Conservation (phyloP, 2,888 invertebrate species). For the Cephus pygmeus region DNA sequence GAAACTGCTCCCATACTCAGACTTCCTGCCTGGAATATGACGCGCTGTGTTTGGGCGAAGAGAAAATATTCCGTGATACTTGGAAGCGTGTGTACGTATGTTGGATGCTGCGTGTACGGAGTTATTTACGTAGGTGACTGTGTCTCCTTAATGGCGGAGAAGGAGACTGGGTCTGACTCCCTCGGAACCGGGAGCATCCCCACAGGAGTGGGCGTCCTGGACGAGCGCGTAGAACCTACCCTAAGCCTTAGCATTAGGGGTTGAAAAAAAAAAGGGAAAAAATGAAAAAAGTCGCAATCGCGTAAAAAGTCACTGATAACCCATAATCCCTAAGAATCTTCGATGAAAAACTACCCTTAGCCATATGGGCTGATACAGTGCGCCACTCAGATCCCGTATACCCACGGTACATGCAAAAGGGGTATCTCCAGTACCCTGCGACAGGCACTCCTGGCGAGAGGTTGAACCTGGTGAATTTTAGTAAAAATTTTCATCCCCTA, state of each 20-base stretch:
- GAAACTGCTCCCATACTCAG: slow-evolving; percentile 20
- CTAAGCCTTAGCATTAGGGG: neutral
- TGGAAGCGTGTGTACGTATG: neutral
- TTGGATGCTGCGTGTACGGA: neutral
- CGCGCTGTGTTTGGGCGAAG: neutral
- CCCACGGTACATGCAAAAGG: neutral
- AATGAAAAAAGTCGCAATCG: neutral
- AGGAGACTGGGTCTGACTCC: neutral
- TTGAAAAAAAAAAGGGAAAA: neutral
- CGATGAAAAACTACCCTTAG: neutral
- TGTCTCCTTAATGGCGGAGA: neutral
- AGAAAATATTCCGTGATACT: neutral
- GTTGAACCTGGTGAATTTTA: neutral
- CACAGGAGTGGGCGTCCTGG: neutral
- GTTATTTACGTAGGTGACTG: neutral
- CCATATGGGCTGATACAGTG: neutral
- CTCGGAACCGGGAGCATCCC: neutral
- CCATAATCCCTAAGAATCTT: neutral
- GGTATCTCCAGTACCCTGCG: neutral
- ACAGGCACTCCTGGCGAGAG: neutral
- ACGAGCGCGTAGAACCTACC: neutral
- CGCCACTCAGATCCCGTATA: neutral
- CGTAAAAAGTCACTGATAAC: neutral
- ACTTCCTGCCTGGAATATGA: neutral
- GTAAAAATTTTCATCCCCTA: neutral